Percentiles rank a stretch among this genome's conserved stretches.
Conservation (phyloP, 2,888 invertebrate genomes). For the Erynnis tages region DNA sequence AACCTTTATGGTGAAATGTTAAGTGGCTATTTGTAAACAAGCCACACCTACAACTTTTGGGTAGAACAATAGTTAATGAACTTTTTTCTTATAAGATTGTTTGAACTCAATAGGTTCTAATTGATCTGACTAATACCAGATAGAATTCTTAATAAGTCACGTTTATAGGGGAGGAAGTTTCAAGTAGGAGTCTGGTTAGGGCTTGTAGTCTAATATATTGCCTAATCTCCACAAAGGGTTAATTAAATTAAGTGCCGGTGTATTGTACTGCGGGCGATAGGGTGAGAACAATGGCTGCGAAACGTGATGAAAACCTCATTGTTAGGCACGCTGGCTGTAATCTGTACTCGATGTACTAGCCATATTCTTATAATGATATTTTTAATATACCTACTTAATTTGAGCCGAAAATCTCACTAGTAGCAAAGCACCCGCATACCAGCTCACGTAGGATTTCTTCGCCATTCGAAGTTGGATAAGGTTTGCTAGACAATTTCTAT, state of each 20-base stretch:
- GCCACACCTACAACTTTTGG: no score
- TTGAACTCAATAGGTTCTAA: no score
- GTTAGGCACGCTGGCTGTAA: constrained; percentile 3
- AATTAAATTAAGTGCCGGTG: constrained; percentile 17
- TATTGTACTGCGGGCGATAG: constrained; percentile 7
- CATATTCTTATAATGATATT: neutral
- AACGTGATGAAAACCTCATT: constrained; percentile 4
- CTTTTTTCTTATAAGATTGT: no score
- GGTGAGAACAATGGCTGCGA: constrained; percentile 8
- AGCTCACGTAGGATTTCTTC: no score
- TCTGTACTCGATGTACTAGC: neutral
- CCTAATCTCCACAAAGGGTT: constrained; percentile 9
- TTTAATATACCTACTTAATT: neutral
- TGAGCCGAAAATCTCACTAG: neutral
- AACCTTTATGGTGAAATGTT: no score
- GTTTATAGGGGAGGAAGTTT: neutral
- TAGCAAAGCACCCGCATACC: no score
- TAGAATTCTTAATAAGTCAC: neutral
- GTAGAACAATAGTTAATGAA: no score
- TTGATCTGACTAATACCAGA: no score
- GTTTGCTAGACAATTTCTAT: no score
- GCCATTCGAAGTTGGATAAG: no score
- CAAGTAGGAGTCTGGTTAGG: neutral
- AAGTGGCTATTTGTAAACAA: no score
- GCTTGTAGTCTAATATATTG: neutral